A percentile compares a stretch with the other conserved stretches of the same genome.
These are phyloP conservation scores for Cartodere bifasciata DNA, from an alignment of 2,888 invertebrate species.

Conservation along the genomic window DNA sequence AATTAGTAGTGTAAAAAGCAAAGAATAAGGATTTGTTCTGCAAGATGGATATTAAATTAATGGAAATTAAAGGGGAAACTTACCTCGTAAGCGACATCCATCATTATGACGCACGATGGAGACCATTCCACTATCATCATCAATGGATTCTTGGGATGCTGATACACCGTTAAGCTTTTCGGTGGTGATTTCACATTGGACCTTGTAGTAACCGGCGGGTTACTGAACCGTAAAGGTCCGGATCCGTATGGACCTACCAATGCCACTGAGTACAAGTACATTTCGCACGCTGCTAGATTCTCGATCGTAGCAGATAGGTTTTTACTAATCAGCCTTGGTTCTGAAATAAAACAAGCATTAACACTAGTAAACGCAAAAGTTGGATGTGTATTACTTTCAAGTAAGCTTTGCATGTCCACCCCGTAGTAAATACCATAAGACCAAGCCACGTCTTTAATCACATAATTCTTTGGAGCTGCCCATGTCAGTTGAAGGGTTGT, in stretches of 20 bases:
- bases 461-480: constrained; percentile 45
- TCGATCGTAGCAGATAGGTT: constrained; percentile 44
- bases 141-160: constrained; percentile 28
- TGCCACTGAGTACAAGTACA: constrained; percentile 59
- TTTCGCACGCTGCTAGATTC: constrained; percentile 58
- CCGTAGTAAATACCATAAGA: constrained; percentile 64
- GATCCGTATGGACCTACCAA: constrained; percentile 48
- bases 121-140: constrained; percentile 55
- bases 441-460: constrained; percentile 40
- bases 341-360: constrained; percentile 25
- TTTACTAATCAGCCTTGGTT: constrained; percentile 37
- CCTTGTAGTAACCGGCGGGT: constrained; percentile 23
- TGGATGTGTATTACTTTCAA: constrained; percentile 38
- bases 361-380: constrained; percentile 1
- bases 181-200: constrained; percentile 54
- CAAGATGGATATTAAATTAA: neutral
- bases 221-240: constrained; percentile 47
- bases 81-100: constrained; percentile 47
- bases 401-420: constrained; percentile 41
- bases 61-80: constrained; percentile 22
- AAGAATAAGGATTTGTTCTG: neutral
- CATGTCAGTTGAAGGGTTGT: constrained; percentile 54
- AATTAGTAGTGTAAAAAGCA: neutral
- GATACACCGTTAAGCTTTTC: constrained; percentile 44
- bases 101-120: constrained; percentile 49